phyloP scores from a whole-genome alignment of 2,888 invertebrate genomes.

The Drosophila koepferae region DNA sequence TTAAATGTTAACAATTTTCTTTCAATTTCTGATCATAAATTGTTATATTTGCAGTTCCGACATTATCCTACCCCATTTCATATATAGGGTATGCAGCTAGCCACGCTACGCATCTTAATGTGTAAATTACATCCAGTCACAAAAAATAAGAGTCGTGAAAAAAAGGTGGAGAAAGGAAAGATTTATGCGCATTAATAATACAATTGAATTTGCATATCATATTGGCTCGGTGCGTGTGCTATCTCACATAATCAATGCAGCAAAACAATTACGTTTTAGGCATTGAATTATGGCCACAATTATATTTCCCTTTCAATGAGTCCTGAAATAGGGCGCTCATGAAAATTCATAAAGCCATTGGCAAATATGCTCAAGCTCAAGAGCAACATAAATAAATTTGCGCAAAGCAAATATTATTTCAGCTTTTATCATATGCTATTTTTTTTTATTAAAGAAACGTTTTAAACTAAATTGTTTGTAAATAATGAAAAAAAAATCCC shows the following conservation, averaged over 20 bases:
- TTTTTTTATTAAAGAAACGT: neutral
- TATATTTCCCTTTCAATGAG: constrained; percentile 6
- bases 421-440: constrained; percentile 11
- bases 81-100: constrained; percentile 1
- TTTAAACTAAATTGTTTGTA: neutral
- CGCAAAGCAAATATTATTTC: constrained; percentile 32
- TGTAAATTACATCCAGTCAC: constrained; percentile 26
- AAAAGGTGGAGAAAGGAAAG: constrained; percentile 14
- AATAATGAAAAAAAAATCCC: neutral
- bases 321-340: constrained; percentile 34
- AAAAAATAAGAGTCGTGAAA: constrained; percentile 8
- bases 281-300: constrained; percentile 61
- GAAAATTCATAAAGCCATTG: constrained; percentile 61
- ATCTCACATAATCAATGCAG: constrained; percentile 66
- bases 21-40: no score
- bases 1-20: neutral
- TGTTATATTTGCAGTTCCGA: neutral
- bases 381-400: constrained; percentile 40
- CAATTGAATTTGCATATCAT: constrained; percentile 69
- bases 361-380: constrained; percentile 46
- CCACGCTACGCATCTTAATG: constrained; percentile 55
- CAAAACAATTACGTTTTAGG: constrained; percentile 63
- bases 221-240: constrained; percentile 30
- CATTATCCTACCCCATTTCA: neutral
- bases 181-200: constrained; percentile 59